phyloP scores from a whole-genome alignment of 2,888 invertebrate species.

The Melinaea menophilus region DNA sequence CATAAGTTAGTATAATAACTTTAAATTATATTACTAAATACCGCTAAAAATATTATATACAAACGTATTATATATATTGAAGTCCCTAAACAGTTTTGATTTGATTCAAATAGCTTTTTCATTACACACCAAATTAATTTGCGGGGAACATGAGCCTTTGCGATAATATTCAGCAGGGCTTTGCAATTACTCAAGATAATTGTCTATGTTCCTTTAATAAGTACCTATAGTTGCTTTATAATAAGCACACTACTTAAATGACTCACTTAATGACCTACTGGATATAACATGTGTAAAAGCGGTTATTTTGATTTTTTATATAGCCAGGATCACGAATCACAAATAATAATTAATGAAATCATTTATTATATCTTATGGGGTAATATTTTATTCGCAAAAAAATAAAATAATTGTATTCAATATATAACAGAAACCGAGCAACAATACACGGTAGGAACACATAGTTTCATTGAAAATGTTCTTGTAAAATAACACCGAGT shows the following conservation, averaged over 20 bases:
- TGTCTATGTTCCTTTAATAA: constrained; percentile 43
- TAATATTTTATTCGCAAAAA: no score
- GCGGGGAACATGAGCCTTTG: constrained; percentile 33
- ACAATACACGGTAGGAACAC: no score
- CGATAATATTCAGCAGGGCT: constrained; percentile 45
- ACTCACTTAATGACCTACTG: constrained; percentile 22
- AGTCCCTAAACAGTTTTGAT: constrained; percentile 38
- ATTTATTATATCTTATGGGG: no score
- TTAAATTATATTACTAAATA: no score
- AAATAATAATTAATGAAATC: no score
- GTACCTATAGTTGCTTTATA: constrained; percentile 47
- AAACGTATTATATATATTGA: constrained; percentile 12
- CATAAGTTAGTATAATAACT: no score
- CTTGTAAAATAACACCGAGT: no score
- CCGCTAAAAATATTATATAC: background rate
- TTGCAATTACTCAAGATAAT: constrained; percentile 45
- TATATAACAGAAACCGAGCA: no score
- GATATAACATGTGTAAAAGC: background rate
- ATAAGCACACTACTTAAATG: constrained; percentile 41
- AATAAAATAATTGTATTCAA: no score
- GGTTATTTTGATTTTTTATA: no score
- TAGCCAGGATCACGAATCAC: no score
- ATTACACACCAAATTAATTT: constrained; percentile 46
- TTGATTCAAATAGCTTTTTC: constrained; percentile 43
- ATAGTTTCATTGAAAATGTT: no score